These are phyloP conservation scores for Asarcornis scutulata DNA, from an alignment of 2,113 vertebrate species.

Conservation along the genomic window DNA sequence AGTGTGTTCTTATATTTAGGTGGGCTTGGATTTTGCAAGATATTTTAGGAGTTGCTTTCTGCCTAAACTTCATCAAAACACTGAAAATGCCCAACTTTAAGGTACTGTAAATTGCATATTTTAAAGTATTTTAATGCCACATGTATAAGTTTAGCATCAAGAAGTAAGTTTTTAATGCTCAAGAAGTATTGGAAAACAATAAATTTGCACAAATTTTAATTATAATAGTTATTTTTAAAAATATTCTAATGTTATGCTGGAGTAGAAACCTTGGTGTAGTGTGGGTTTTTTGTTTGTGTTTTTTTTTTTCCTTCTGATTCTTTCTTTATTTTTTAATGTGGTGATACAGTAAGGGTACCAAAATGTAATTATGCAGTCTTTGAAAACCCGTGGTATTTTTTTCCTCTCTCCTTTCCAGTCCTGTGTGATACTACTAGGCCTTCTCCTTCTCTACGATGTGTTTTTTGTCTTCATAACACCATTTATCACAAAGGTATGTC, in stretches of 20 bases:
- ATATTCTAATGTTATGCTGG: not conserved
- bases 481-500: slow-evolving; percentile 92
- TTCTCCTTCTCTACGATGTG: slow-evolving; percentile 94
- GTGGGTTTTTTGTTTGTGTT: too few relatives aligned
- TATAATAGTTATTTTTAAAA: not conserved
- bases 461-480: slow-evolving; percentile 99
- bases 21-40: slow-evolving; percentile 99
- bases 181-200: not conserved
- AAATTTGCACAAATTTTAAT: not conserved
- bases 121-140: not conserved
- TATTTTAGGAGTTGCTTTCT: slow-evolving; percentile 92
- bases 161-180: not conserved
- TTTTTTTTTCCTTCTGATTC: not conserved
- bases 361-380: not conserved
- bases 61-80: slow-evolving; percentile 94
- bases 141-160: not conserved
- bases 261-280: not conserved
- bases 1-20: slow-evolving; percentile 73
- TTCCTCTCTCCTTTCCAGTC: slow-evolving; percentile 76
- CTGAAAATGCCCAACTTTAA: slow-evolving; percentile 94
- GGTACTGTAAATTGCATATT: slow-evolving; percentile 77
- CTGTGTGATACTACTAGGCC: slow-evolving; percentile 92
- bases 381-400: not conserved
- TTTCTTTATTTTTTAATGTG: not conserved
- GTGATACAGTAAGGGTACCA: not conserved